Conservation (phyloP, 2,888 invertebrate species). For the Melangyna quadrimaculata region DNA sequence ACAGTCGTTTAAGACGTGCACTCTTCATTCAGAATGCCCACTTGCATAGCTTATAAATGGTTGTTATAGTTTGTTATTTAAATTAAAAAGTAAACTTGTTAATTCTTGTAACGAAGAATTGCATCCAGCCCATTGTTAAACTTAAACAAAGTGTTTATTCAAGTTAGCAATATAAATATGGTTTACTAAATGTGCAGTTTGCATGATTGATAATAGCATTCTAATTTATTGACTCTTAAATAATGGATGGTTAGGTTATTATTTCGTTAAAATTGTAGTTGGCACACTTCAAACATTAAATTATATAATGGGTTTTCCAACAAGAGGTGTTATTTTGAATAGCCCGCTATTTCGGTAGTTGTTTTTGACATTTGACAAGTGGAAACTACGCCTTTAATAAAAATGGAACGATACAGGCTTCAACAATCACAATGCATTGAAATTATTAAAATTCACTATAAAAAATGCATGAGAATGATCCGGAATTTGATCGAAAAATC, state of each 20-base stretch:
- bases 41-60: not conserved
- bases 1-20: not conserved
- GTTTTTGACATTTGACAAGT: too few relatives aligned
- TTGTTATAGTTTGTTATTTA: not conserved
- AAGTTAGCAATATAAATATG: constrained; percentile 14
- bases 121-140: constrained; percentile 26
- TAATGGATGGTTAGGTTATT: not conserved
- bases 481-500: too few relatives aligned
- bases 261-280: constrained; percentile 10
- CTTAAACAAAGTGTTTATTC: constrained; percentile 16
- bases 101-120: constrained; percentile 38
- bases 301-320: too few relatives aligned
- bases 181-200: constrained; percentile 59
- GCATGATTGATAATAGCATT: constrained; percentile 66
- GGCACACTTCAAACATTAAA: too few relatives aligned
- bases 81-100: constrained; percentile 47
- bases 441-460: too few relatives aligned
- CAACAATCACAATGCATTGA: too few relatives aligned
- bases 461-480: too few relatives aligned
- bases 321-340: too few relatives aligned
- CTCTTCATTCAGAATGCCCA: not conserved
- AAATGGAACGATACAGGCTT: too few relatives aligned
- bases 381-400: too few relatives aligned
- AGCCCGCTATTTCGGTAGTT: too few relatives aligned
- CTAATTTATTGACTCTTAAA: constrained; percentile 65